Percentiles rank a stretch among this genome's conserved stretches.
Conservation (phyloP, 2,888 invertebrate genomes). For the Matsumyia berberina region DNA sequence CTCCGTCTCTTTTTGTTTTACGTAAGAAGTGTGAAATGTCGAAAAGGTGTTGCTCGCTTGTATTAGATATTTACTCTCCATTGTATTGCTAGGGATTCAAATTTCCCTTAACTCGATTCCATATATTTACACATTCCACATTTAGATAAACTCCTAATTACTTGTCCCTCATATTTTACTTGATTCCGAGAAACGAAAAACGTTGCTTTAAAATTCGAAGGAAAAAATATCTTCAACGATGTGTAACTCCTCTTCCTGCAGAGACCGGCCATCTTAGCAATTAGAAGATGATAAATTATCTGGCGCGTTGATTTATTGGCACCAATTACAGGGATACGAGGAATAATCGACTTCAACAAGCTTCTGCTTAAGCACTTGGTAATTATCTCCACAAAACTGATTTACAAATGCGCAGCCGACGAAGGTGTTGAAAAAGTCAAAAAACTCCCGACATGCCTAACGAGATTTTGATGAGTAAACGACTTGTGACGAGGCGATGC, state of each 20-base stretch:
- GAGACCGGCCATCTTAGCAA: conserved; percentile 10
- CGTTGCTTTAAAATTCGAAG: no score
- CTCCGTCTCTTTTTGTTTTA: no score
- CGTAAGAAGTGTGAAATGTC: no score
- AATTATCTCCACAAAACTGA: conserved; percentile 63
- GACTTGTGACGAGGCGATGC: conserved; percentile 18
- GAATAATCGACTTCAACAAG: conserved; percentile 34
- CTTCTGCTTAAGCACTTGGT: conserved; percentile 46
- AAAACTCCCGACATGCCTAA: conserved; percentile 47
- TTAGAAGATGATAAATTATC: conserved; percentile 60
- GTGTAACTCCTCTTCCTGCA: not conserved
- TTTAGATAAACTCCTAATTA: no score
- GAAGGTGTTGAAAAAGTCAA: conserved; percentile 53
- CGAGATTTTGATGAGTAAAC: conserved; percentile 69
- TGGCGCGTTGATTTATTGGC: conserved; percentile 58
- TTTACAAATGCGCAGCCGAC: conserved; percentile 40
- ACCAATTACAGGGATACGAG: conserved; percentile 50
- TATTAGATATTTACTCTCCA: no score
- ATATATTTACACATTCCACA: no score
- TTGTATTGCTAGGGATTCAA: no score
- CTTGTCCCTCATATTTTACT: no score
- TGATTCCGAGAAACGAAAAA: no score
- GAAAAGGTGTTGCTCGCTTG: no score
- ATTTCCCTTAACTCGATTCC: no score
- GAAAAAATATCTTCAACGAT: no score